These are phyloP conservation scores for Catonia carolina DNA, from an alignment of 2,888 invertebrate genomes.

Conservation along the genomic window DNA sequence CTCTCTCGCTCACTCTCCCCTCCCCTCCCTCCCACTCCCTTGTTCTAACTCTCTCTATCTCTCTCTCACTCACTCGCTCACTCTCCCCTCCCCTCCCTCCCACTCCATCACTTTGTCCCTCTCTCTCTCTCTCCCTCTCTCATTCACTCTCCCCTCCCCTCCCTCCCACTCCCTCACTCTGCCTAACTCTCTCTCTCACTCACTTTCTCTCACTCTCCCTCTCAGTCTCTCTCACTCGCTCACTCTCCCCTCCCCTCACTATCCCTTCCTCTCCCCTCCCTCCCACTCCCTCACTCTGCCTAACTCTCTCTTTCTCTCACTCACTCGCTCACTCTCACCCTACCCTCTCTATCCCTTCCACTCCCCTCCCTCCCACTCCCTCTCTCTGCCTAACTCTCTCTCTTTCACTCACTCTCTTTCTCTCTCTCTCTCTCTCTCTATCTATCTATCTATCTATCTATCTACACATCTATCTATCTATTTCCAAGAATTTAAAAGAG, in stretches of 20 bases:
- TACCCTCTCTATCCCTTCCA: slow-evolving; percentile 3
- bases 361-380: slow-evolving; percentile 15
- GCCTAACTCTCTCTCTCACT: slow-evolving; percentile 6
- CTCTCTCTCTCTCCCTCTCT: not conserved
- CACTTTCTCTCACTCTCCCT: slow-evolving; percentile 10
- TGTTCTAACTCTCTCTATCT: slow-evolving; percentile 11
- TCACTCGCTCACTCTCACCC: slow-evolving; percentile 1
- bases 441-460: slow-evolving; percentile 5
- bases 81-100: not conserved
- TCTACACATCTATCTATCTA: not conserved
- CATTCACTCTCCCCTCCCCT: no score
- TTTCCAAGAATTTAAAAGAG: no score
- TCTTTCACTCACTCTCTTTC: no score
- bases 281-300: slow-evolving; percentile 9
- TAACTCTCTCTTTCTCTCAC: slow-evolving; percentile 8
- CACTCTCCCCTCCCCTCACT: no score
- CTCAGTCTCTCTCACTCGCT: slow-evolving; percentile 4
- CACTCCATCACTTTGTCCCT: not conserved
- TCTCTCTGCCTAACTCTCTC: slow-evolving; percentile 4
- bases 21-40: no score
- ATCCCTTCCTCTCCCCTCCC: no score
- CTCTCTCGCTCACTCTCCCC: slow-evolving; percentile 1
- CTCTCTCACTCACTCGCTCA: slow-evolving; percentile 1
- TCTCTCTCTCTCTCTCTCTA: no score
- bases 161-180: no score